A percentile compares a stretch with the other conserved stretches of the same genome.
Conservation (phyloP, 2,888 invertebrate species). For the Trachelus tabidus region DNA sequence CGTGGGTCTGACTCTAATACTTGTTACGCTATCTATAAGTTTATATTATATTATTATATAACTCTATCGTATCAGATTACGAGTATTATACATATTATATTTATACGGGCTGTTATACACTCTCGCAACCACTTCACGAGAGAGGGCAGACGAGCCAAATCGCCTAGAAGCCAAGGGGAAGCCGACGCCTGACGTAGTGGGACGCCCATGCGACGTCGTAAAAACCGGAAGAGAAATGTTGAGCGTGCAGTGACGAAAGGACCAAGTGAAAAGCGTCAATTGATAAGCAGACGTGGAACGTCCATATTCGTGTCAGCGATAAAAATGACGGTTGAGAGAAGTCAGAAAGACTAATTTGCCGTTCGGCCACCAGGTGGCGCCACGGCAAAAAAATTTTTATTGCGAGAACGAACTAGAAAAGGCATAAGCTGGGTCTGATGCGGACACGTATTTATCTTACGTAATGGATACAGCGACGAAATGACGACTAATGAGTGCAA, state of each 20-base stretch:
- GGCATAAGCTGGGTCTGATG: no score
- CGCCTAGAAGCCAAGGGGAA: conserved; percentile 1
- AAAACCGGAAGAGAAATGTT: background rate
- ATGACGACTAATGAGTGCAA: no score
- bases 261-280: conserved; percentile 12
- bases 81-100: conserved; percentile 57
- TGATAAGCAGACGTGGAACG: no score
- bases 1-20: conserved; percentile 54
- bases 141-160: background rate
- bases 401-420: no score
- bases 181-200: background rate
- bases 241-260: background rate
- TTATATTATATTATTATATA: conserved; percentile 60
- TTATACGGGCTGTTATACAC: conserved; percentile 57
- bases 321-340: no score
- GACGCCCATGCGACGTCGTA: no score
- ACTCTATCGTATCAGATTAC: conserved; percentile 53
- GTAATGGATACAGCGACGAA: no score
- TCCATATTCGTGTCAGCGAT: no score
- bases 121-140: conserved; percentile 18
- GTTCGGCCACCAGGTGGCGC: no score
- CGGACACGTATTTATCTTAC: no score
- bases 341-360: no score
- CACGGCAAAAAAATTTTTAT: no score
- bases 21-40: conserved; percentile 64